Conservation (phyloP, 2,113 vertebrate species). For the Gorsachius goisagi region DNA sequence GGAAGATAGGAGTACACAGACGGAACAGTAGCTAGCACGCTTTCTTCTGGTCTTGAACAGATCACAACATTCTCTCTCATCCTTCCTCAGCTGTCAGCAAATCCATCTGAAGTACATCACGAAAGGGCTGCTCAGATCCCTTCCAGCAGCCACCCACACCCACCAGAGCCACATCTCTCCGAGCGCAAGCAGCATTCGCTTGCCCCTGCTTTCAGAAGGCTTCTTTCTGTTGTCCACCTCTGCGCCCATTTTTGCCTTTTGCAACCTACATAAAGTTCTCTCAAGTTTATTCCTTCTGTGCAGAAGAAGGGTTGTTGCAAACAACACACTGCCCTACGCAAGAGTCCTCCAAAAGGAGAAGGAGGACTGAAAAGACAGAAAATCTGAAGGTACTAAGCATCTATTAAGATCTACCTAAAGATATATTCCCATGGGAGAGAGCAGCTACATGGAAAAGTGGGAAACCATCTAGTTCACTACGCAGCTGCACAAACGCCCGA, state of each 20-base stretch:
- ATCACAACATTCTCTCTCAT: neutral
- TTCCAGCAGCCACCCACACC: neutral
- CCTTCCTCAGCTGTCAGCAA: neutral
- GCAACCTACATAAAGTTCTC: neutral
- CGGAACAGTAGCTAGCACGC: neutral
- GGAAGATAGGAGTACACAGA: neutral
- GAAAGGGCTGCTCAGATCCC: neutral
- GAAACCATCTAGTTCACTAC: neutral
- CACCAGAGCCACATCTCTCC: neutral
- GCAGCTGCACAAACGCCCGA: neutral
- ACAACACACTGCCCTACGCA: neutral
- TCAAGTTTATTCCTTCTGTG: neutral
- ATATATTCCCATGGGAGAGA: neutral
- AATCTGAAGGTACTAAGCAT: neutral
- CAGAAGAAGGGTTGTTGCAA: neutral
- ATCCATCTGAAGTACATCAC: neutral
- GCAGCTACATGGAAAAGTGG: neutral
- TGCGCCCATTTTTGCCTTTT: neutral
- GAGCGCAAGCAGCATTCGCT: accelerated
- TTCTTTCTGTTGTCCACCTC: neutral
- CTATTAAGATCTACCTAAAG: neutral
- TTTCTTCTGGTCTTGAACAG: neutral
- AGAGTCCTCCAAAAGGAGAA: neutral
- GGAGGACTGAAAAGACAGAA: neutral
- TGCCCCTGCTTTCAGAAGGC: neutral